A percentile compares a stretch with the other conserved stretches of the same genome.
These are phyloP conservation scores for Schizopygopsis malacanthus DNA, from an alignment of 2,797 vertebrate genomes.

Conservation along the genomic window DNA sequence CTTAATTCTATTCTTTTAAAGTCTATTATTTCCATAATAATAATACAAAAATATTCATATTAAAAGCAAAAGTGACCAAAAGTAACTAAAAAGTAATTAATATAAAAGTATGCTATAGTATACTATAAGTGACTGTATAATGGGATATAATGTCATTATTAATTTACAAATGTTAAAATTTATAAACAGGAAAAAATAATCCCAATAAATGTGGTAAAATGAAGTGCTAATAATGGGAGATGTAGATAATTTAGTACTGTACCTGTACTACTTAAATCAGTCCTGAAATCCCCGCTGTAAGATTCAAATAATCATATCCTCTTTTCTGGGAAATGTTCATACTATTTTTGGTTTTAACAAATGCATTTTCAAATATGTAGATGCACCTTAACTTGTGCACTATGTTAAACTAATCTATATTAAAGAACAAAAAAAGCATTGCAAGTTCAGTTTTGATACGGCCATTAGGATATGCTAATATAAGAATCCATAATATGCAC, in stretches of 20 bases:
- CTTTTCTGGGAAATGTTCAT: neutral
- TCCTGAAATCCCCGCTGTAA: too few relatives aligned
- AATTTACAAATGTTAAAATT: neutral
- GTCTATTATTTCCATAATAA: neutral
- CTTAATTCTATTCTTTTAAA: too few relatives aligned
- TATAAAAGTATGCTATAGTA: neutral
- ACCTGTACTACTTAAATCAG: neutral
- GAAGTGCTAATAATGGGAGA: neutral
- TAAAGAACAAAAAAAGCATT: neutral
- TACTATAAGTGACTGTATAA: neutral
- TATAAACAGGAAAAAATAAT: neutral
- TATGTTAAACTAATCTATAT: neutral
- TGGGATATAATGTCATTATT: neutral
- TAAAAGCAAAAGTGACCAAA: too few relatives aligned
- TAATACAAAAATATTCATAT: neutral
- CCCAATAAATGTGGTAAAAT: neutral
- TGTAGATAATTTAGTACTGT: neutral
- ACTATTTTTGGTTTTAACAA: neutral
- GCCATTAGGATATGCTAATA: conserved; percentile 15
- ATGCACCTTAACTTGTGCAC: neutral
- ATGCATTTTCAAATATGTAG: neutral
- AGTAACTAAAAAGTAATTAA: too few relatives aligned
- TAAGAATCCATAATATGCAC: neutral
- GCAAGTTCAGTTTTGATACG: neutral
- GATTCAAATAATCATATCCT: neutral